Base-by-base conservation (phyloP, 2,797 vertebrate species). In the Mormyrus proboscirostris region DNA sequence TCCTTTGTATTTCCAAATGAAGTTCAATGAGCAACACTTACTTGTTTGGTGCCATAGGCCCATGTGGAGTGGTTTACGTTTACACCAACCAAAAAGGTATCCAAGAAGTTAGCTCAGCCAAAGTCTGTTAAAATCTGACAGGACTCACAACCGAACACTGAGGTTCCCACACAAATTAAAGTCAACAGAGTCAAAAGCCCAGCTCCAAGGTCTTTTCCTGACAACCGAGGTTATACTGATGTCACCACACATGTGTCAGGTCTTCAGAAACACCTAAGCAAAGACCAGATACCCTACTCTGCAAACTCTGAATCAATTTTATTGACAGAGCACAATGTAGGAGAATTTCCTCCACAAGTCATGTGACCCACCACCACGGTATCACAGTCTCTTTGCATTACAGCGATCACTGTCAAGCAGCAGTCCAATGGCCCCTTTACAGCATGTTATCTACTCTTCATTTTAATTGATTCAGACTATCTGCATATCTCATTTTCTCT, bases 401-500 rank as follows among this genome's bases (percentile, higher is more conserved):
- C 19, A 9, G 76, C 4, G 33, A 16, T 73, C 69, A 16, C 65
- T 33, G 69, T 69, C 62, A 12, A 73, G 69, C 33, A 16, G 12
- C 69, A 38, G 4, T 14, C 33, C 69, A 38, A 19, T 7, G 33
- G 33, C 33, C 69, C 29, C 19, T 85, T 85, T 51, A 51, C 44
- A 51, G 82, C 47, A 85, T 12, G 82, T 51, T 85, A 25, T 29
- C 82, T 51, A 25, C 82, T 29, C 82, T 85, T 50, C 82, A 29
- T 22, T 85, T 51, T 51, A 85, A 85, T 82, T 82, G 76, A 47
- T 82, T 82, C 41, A 47, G 38, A n/a, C 38, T 82, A 82, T 82
- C 76, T 47, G 76, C 76, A 47, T 82, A 82, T 82, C 76, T 82
- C 38, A 82, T 82, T 82, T 22, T 82, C 76, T 82, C 16, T 82